These are phyloP conservation scores for Orgyia antiqua DNA, from an alignment of 2,888 invertebrate genomes.

Conservation along the genomic window DNA sequence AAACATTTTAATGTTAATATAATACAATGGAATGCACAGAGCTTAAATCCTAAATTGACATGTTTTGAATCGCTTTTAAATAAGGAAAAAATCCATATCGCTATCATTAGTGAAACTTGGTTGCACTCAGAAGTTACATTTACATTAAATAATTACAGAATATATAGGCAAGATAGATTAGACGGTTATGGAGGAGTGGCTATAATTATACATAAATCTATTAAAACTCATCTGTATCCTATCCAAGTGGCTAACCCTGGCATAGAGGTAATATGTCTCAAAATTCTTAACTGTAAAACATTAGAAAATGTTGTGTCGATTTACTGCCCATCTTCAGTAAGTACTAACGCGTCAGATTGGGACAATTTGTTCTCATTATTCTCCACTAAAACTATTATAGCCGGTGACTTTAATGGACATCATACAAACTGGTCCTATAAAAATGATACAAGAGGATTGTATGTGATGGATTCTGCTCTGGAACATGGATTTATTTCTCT, in stretches of 20 bases:
- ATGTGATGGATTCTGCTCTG: neutral
- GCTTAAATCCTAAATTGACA: neutral
- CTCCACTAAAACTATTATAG: neutral
- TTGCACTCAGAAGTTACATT: neutral
- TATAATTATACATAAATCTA: neutral
- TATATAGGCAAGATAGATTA: neutral
- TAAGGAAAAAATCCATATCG: too few relatives aligned
- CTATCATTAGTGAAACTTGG: too few relatives aligned
- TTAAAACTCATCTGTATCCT: neutral
- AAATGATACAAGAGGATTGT: neutral
- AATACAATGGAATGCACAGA: neutral
- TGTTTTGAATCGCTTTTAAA: neutral
- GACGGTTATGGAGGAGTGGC: neutral
- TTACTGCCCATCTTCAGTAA: neutral
- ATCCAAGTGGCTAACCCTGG: neutral
- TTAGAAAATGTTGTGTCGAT: neutral
- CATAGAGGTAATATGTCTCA: neutral
- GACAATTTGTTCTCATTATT: neutral
- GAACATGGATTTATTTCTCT: neutral
- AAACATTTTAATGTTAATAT: neutral
- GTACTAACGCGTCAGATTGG: neutral
- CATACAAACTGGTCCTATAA: too few relatives aligned
- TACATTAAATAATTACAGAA: neutral
- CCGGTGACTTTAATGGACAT: too few relatives aligned
- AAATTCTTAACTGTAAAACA: neutral